These are phyloP conservation scores for Urosaurus nigricauda DNA, from an alignment of 2,797 vertebrate species.

Conservation along the genomic window DNA sequence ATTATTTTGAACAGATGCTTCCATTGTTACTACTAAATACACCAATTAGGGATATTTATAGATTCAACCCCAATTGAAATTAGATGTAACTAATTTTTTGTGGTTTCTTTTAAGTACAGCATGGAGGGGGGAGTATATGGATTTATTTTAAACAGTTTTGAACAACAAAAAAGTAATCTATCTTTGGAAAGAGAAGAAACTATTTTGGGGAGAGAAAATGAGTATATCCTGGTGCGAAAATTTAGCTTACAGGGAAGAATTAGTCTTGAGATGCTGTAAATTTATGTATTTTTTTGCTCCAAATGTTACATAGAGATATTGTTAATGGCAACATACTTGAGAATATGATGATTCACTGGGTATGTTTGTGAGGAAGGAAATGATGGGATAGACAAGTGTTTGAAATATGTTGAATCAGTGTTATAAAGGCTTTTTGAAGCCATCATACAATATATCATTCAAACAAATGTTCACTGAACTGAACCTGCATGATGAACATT, in stretches of 20 bases:
- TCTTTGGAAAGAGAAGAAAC: slow-evolving; percentile 16
- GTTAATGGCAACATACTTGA: not conserved
- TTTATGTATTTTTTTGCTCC: not conserved
- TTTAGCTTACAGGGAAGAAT: slow-evolving; percentile 15
- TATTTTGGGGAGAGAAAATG: not conserved
- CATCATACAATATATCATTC: not conserved
- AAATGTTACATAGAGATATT: not conserved
- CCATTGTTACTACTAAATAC: slow-evolving; percentile 40
- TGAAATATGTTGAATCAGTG: not conserved
- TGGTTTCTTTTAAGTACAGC: not conserved
- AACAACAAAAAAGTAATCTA: not conserved
- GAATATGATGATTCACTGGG: not conserved
- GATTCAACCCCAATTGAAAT: slow-evolving; percentile 40
- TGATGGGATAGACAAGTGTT: not conserved
- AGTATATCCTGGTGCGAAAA: not conserved
- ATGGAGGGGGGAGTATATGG: fast-evolving
- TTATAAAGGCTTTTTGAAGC: not conserved
- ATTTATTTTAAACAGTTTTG: slow-evolving; percentile 39
- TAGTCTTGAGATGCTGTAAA: not conserved
- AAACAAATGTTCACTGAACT: not conserved
- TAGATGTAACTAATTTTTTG: slow-evolving; percentile 14
- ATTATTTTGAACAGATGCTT: slow-evolving; percentile 37
- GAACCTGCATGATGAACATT: not conserved
- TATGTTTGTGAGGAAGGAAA: not conserved
- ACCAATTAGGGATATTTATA: slow-evolving; percentile 56